Evolutionary conservation across 2,113 vertebrate genomes (phyloP), one percentile per base, ranked within the genome.

Genomic region (Hiodon tergisus): DNA sequence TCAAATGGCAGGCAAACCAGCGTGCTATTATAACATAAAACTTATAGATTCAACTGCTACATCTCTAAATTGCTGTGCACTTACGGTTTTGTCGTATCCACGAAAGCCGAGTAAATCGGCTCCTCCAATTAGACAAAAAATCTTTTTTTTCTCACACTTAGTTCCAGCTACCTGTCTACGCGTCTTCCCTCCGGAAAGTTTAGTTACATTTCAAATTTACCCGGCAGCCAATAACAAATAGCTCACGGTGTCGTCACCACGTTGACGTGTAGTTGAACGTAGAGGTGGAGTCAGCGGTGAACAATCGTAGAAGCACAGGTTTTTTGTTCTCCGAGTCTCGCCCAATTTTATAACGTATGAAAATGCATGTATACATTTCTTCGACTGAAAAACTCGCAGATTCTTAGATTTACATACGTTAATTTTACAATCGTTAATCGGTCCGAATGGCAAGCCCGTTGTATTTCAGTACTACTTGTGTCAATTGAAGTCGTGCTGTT

Each of bases 201-300:
- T 79, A 82, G 82, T 87, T 87, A 69, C 74, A 71, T 82, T 92
- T 92, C 90, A 91, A 92, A 92, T 88, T 85, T 86, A 78, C 73
- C 85, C 78, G 76, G 71, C 72, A 78, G 83, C 89, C 91, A 91
- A 92, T 92, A 53, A 87, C 31, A 1, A 76, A 14, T 52, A 31
- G 46, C 73, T 13, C 14, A 7, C 46, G 5, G 47, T 46, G 3
- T 46, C 77, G 78, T 77, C 48, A 67, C 0, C 6, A 9, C 16
- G 50, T 8, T 52, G 60, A 76, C 47, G 74, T 7, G 46, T 17
- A 52, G 0, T n/a, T 50, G 11, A 4, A 58, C 47, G 67, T 53
- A 65, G 7, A 58, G 53, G 71, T 46, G 16, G 73, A n/a, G 69
- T n/a, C 55, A 50, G 63, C 16, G 14, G 50, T 52, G 6, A 65